Evolutionary conservation across 2,113 vertebrate species (phyloP).

Genomic region (Butorides virescens): DNA sequence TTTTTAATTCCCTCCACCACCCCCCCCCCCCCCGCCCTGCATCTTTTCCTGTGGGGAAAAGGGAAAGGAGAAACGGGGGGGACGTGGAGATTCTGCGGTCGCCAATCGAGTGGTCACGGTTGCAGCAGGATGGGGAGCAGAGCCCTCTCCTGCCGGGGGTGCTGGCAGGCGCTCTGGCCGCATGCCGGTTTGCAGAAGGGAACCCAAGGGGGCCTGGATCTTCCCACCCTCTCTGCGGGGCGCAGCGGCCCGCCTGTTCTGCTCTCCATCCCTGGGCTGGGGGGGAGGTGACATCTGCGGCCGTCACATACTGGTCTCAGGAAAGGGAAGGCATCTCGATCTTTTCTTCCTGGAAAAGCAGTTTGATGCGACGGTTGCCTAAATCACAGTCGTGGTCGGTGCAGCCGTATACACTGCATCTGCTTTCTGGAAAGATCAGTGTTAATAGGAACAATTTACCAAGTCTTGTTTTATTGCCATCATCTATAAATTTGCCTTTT

Average conservation of each 20-base stretch:
- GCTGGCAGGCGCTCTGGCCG: background rate
- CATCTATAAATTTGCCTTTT: background rate
- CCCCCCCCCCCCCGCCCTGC: background rate
- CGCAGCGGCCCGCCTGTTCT: background rate
- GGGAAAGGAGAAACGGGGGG: no score
- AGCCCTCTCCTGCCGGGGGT: background rate
- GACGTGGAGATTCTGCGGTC: background rate
- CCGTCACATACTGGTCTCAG: background rate
- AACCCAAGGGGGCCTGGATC: fast-evolving
- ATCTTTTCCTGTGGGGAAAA: background rate
- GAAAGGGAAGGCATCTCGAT: background rate
- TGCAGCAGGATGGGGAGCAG: background rate
- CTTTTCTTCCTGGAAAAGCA: background rate
- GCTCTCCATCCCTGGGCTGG: background rate
- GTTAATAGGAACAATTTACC: background rate
- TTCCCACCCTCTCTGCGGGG: background rate
- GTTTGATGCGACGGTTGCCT: background rate
- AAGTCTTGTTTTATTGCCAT: background rate
- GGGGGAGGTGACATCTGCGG: background rate
- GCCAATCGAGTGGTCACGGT: background rate
- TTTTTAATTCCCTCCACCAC: no score
- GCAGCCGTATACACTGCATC: background rate
- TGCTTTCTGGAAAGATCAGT: background rate
- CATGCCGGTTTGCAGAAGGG: background rate
- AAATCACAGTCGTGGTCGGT: background rate